A percentile compares a stretch with the other conserved stretches of the same genome.
Conservation (phyloP, 2,113 vertebrate genomes). For the Amphilophus citrinellus region DNA sequence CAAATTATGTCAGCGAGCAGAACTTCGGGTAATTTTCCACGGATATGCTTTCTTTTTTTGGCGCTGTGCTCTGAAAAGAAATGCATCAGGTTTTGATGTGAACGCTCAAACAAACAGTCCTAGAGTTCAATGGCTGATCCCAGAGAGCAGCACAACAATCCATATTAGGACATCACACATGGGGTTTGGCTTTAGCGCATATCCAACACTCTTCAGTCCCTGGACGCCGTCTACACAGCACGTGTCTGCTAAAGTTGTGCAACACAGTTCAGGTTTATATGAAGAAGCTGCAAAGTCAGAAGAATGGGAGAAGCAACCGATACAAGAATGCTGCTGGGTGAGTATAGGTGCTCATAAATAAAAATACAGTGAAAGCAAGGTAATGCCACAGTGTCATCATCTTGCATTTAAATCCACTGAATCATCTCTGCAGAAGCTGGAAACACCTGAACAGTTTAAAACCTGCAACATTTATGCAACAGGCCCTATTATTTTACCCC, state of each 20-base stretch:
- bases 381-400: background rate
- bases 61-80: background rate
- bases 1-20: background rate
- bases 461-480: background rate
- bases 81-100: background rate
- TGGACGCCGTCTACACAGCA: rapidly evolving
- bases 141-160: slow-evolving; percentile 7
- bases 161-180: slow-evolving; percentile 23
- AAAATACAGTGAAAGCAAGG: background rate
- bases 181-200: background rate
- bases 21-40: background rate
- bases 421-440: background rate
- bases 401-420: background rate
- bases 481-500: background rate
- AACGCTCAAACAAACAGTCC: background rate
- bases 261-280: background rate
- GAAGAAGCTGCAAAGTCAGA: background rate
- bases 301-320: background rate
- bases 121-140: background rate
- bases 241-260: background rate
- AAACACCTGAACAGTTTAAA: background rate
- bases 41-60: background rate
- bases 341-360: background rate
- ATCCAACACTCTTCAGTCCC: background rate
- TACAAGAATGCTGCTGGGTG: background rate